These are phyloP conservation scores for Struthidea cinerea DNA, from an alignment of 2,113 vertebrate species.

Conservation along the genomic window DNA sequence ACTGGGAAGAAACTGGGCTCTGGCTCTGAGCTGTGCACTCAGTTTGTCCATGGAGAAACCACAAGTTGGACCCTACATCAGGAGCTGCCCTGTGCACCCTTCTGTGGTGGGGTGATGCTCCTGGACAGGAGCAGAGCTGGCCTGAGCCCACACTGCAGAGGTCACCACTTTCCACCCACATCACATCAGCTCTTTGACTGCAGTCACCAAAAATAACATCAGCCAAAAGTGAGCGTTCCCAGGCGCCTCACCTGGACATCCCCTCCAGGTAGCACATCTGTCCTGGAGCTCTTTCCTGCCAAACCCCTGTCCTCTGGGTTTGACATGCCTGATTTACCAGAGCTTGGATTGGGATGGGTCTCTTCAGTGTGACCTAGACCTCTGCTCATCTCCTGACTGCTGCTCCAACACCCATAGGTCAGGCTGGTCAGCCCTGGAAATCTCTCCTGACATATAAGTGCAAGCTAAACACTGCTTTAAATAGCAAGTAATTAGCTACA, in stretches of 20 bases:
- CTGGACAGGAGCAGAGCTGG: background rate
- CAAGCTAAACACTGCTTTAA: background rate
- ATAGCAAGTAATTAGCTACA: background rate
- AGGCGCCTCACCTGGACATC: background rate
- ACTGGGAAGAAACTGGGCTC: background rate
- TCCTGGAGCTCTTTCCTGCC: background rate
- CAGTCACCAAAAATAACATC: background rate
- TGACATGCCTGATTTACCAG: background rate
- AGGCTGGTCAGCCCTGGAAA: background rate
- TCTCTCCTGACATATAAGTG: background rate
- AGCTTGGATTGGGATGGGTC: background rate
- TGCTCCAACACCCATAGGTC: background rate
- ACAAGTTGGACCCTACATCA: rapidly evolving
- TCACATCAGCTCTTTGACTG: background rate
- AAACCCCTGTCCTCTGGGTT: background rate
- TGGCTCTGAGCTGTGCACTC: background rate
- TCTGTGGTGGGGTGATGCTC: background rate
- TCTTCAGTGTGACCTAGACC: background rate
- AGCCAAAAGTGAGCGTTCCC: rapidly evolving
- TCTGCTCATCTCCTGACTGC: background rate
- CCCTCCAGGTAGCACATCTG: background rate
- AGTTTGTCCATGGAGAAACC: background rate
- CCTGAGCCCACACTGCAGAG: background rate
- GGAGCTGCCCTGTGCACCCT: background rate
- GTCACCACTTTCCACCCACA: background rate